phyloP scores from a whole-genome alignment of 2,888 invertebrate genomes.

The Apodemia hepburni region DNA sequence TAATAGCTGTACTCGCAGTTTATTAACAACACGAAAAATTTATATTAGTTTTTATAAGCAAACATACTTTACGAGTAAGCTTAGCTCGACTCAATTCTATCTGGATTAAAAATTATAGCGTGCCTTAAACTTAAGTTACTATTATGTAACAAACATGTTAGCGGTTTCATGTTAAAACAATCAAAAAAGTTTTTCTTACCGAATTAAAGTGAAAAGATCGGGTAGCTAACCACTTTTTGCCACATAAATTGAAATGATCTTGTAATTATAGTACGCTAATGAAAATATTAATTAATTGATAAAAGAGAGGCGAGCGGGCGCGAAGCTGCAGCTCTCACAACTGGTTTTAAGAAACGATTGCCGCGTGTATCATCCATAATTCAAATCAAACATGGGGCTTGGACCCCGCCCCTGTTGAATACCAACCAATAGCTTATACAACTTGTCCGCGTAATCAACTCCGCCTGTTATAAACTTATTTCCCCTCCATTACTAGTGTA shows the following conservation, averaged over 20 bases:
- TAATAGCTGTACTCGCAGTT: conserved; percentile 29
- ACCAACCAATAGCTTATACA: conserved; percentile 69
- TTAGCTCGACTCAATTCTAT: neutral
- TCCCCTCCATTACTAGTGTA: conserved; percentile 65
- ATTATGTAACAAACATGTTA: neutral
- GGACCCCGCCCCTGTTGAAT: conserved; percentile 73
- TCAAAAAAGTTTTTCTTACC: conserved; percentile 9
- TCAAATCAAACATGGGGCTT: conserved; percentile 77
- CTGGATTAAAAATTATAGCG: neutral
- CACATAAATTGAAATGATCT: conserved; percentile 64
- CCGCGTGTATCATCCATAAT: conserved; percentile 74
- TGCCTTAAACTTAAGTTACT: neutral
- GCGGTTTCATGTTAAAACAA: neutral
- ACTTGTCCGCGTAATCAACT: conserved; percentile 55
- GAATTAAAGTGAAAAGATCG: conserved; percentile 1
- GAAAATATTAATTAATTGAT: conserved; percentile 78
- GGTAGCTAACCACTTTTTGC: conserved; percentile 34
- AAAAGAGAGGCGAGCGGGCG: conserved; percentile 72
- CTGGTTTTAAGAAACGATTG: conserved; percentile 68
- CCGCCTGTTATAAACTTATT: conserved; percentile 67
- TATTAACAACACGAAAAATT: conserved; percentile 20
- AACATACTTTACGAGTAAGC: neutral
- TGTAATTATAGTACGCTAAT: conserved; percentile 72
- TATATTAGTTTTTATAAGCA: neutral
- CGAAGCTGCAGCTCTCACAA: conserved; percentile 69